Evolutionary conservation across 1,140 invertebrate genomes (phyloP).

Genomic region (Neodiprion lecontei): DNA sequence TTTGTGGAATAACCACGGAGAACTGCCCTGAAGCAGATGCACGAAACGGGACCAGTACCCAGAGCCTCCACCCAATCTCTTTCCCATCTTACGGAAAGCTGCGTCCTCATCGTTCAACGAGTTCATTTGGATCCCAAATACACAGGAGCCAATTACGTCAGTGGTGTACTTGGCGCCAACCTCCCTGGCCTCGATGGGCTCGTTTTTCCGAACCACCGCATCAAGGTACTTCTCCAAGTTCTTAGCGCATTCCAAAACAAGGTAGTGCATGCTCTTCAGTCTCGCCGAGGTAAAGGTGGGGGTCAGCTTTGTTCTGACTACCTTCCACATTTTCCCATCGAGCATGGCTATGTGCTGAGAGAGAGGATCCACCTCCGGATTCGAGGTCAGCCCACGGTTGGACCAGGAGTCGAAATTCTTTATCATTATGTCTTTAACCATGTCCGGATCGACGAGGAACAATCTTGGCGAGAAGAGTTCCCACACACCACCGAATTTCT

Average conservation of each 20-base stretch:
- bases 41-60: slow-evolving; percentile 26
- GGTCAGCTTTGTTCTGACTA: slow-evolving; percentile 56
- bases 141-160: slow-evolving; percentile 69
- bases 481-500: slow-evolving; percentile 55
- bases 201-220: slow-evolving; percentile 37
- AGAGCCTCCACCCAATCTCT: slow-evolving; percentile 32
- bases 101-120: slow-evolving; percentile 62
- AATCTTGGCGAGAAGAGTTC: slow-evolving; percentile 55
- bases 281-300: slow-evolving; percentile 60
- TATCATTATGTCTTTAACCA: slow-evolving; percentile 66
- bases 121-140: slow-evolving; percentile 69
- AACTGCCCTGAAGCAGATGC: slow-evolving; percentile 25
- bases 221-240: slow-evolving; percentile 52
- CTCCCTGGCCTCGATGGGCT: slow-evolving; percentile 62
- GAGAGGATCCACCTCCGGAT: slow-evolving; percentile 62
- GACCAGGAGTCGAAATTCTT: slow-evolving; percentile 68
- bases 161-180: slow-evolving; percentile 67
- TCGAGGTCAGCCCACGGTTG: slow-evolving; percentile 62
- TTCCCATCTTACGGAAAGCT: slow-evolving; percentile 57
- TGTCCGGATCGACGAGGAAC: slow-evolving; percentile 60
- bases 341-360: slow-evolving; percentile 62
- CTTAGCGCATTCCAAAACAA: slow-evolving; percentile 51
- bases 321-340: slow-evolving; percentile 60
- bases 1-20: slow-evolving; percentile 36
- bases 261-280: slow-evolving; percentile 61